These are phyloP conservation scores for Aleiodes leptofemur DNA, from an alignment of 2,888 invertebrate genomes.

Conservation along the genomic window DNA sequence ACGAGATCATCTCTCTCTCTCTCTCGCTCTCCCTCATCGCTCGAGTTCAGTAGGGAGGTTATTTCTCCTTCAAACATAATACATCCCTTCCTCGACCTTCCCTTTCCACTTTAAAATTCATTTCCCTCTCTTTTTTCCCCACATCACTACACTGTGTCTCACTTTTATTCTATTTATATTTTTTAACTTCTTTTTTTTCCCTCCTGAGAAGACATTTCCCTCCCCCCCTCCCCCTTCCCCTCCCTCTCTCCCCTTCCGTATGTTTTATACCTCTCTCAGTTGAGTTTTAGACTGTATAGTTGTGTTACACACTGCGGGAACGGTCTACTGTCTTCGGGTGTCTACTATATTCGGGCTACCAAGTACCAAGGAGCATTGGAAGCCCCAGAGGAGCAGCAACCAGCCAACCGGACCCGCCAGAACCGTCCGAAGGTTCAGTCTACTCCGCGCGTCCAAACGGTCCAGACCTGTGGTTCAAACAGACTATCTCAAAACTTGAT, in stretches of 20 bases:
- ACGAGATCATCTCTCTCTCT: too few relatives aligned
- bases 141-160: background rate
- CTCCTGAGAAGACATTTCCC: constrained; percentile 45
- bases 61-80: constrained; percentile 49
- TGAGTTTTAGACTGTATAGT: constrained; percentile 54
- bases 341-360: constrained; percentile 72
- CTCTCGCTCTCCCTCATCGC: constrained; percentile 41
- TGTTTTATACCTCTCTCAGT: constrained; percentile 37
- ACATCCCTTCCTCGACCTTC: background rate
- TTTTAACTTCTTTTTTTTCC: constrained; percentile 34
- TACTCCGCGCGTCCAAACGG: constrained; percentile 75
- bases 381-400: constrained; percentile 59
- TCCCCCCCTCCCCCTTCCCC: background rate
- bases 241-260: background rate
- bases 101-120: constrained; percentile 7
- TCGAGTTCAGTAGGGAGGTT: constrained; percentile 74
- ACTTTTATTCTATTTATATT: constrained; percentile 20
- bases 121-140: constrained; percentile 27
- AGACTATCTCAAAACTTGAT: too few relatives aligned
- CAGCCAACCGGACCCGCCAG: constrained; percentile 52
- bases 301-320: constrained; percentile 62
- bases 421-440: constrained; percentile 71
- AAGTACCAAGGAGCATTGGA: constrained; percentile 65
- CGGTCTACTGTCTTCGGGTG: constrained; percentile 73
- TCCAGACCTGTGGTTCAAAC: constrained; percentile 67